Conservation (phyloP, 2,113 vertebrate genomes). For the Porphyrio hochstetteri region DNA sequence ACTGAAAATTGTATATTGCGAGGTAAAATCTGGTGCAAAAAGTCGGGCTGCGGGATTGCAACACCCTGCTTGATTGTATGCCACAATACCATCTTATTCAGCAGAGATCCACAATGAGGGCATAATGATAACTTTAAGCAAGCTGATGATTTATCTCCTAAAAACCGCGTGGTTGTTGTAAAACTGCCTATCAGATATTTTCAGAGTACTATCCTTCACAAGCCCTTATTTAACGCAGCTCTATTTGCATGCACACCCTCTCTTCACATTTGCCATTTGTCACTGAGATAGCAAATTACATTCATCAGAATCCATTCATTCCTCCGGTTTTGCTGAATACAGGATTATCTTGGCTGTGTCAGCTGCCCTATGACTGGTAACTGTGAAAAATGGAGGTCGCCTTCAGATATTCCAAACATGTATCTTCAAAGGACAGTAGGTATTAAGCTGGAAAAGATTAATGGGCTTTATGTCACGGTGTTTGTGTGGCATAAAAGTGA, state of each 20-base stretch:
- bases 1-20: neutral
- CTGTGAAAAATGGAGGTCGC: conserved; percentile 73
- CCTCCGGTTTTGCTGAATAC: conserved; percentile 68
- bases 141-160: conserved; percentile 53
- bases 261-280: conserved; percentile 72
- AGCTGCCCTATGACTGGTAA: conserved; percentile 72
- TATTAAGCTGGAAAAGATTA: conserved; percentile 75
- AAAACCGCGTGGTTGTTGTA: conserved; percentile 22
- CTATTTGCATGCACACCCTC: conserved; percentile 68
- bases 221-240: conserved; percentile 63
- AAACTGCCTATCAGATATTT: conserved; percentile 56
- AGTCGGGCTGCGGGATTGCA: neutral
- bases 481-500: conserved; percentile 72
- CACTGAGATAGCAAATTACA: conserved; percentile 71
- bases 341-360: conserved; percentile 76
- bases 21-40: neutral
- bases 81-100: neutral
- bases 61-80: conserved; percentile 16
- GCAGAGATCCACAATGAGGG: conserved; percentile 13
- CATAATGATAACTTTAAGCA: conserved; percentile 55
- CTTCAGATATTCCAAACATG: conserved; percentile 67
- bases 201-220: conserved; percentile 48
- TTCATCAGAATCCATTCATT: conserved; percentile 76
- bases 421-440: conserved; percentile 68
- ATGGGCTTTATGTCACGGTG: conserved; percentile 68